A percentile compares a stretch with the other conserved stretches of the same genome.
These are phyloP conservation scores for Limnephilus lunatus DNA, from an alignment of 2,888 invertebrate species.

Conservation along the genomic window DNA sequence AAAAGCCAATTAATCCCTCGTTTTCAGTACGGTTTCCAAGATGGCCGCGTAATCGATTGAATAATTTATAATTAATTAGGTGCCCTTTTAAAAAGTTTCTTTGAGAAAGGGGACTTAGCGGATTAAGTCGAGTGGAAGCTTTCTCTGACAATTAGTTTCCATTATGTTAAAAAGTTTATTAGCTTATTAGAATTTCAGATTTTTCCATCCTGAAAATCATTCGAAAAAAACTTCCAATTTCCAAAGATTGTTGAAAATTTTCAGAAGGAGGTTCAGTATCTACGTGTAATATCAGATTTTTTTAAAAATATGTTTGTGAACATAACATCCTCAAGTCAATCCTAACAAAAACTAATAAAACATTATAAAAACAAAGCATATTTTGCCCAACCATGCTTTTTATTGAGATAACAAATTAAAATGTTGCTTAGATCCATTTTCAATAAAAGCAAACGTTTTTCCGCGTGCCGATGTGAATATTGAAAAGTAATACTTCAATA, in stretches of 20 bases:
- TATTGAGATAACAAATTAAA: too few relatives aligned
- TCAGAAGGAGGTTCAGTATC: not conserved
- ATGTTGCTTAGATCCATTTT: too few relatives aligned
- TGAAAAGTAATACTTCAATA: not conserved
- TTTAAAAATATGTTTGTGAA: too few relatives aligned
- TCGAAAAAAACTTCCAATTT: not conserved
- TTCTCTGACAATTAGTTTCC: constrained; percentile 28
- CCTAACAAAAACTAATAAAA: too few relatives aligned
- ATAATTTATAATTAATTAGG: constrained; percentile 53
- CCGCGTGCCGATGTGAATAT: not conserved
- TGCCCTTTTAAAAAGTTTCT: constrained; percentile 25
- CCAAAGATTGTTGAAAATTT: not conserved
- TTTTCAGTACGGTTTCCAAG: constrained; percentile 25
- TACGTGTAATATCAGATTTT: too few relatives aligned
- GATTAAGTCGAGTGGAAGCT: constrained; percentile 6
- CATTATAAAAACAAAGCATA: too few relatives aligned
- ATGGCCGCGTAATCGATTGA: constrained; percentile 52
- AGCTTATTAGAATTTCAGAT: not conserved
- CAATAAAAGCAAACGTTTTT: too few relatives aligned
- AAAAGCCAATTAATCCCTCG: constrained; percentile 33
- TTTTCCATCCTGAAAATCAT: not conserved
- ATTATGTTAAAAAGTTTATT: constrained; percentile 20
- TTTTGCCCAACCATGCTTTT: too few relatives aligned
- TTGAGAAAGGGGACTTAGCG: not conserved
- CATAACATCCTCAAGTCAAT: too few relatives aligned